Conservation (phyloP, 1,140 invertebrate genomes). For the Phenacoccus solenopsis region DNA sequence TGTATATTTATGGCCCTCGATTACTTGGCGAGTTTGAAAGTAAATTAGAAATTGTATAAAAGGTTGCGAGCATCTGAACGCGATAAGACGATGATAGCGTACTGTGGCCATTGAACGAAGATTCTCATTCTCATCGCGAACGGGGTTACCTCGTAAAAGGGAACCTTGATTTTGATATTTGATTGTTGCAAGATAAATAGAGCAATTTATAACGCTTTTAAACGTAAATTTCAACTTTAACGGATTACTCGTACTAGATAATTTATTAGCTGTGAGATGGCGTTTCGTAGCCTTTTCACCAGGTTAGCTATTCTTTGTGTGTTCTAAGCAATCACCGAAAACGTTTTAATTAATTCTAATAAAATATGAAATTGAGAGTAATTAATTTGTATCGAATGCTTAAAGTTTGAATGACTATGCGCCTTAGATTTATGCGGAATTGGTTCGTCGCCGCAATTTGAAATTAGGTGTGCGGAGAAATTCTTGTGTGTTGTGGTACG, state of each 20-base stretch:
- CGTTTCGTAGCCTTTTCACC: neutral
- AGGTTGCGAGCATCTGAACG: too few species aligned
- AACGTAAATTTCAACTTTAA: neutral
- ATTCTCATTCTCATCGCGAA: too few species aligned
- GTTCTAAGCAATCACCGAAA: too few species aligned
- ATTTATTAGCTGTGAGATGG: neutral
- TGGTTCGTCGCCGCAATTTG: neutral
- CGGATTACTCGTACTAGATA: neutral
- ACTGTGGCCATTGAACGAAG: too few species aligned
- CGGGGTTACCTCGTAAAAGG: too few species aligned
- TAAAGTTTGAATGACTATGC: neutral
- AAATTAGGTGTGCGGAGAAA: neutral
- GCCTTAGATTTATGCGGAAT: neutral
- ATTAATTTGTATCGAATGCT: neutral
- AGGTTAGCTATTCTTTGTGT: too few species aligned
- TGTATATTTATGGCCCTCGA: too few species aligned
- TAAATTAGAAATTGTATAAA: too few species aligned
- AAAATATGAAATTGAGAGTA: neutral
- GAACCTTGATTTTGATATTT: neutral
- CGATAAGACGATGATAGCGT: too few species aligned
- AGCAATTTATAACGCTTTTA: neutral
- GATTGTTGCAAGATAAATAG: neutral
- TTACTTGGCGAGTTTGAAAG: too few species aligned
- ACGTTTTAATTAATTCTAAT: neutral
- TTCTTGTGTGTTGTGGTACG: too few species aligned